Conservation (phyloP, 2,888 invertebrate species). For the Eutolmus rufibarbis region DNA sequence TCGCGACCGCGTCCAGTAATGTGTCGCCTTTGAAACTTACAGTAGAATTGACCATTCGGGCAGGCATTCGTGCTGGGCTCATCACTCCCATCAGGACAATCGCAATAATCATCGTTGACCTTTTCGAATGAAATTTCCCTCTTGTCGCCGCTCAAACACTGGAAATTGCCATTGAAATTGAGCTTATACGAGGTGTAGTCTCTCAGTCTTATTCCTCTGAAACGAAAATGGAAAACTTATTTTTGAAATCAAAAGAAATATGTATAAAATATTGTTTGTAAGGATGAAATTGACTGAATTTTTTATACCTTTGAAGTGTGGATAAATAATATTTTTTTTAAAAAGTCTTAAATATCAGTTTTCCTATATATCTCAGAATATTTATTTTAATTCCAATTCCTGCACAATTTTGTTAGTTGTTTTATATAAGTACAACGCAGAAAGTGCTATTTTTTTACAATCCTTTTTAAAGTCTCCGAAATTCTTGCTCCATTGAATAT, state of each 20-base stretch:
- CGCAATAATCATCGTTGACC: slow-evolving; percentile 87
- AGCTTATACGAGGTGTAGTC: slow-evolving; percentile 63
- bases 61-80: slow-evolving; percentile 92
- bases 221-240: neutral
- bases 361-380: no score
- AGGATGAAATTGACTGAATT: no score
- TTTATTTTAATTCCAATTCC: no score
- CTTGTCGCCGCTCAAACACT: slow-evolving; percentile 61
- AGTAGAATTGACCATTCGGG: slow-evolving; percentile 78
- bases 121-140: slow-evolving; percentile 65
- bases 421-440: no score
- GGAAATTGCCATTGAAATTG: slow-evolving; percentile 62
- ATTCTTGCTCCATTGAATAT: no score
- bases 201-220: slow-evolving; percentile 61
- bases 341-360: no score
- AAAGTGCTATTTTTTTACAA: no score
- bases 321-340: no score
- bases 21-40: slow-evolving; percentile 61
- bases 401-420: no score
- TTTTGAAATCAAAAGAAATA: neutral
- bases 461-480: no score
- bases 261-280: neutral
- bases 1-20: slow-evolving; percentile 59
- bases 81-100: slow-evolving; percentile 80
- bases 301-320: no score